These are phyloP conservation scores for Laterallus jamaicensis DNA, from an alignment of 2,113 vertebrate species.

Conservation along the genomic window DNA sequence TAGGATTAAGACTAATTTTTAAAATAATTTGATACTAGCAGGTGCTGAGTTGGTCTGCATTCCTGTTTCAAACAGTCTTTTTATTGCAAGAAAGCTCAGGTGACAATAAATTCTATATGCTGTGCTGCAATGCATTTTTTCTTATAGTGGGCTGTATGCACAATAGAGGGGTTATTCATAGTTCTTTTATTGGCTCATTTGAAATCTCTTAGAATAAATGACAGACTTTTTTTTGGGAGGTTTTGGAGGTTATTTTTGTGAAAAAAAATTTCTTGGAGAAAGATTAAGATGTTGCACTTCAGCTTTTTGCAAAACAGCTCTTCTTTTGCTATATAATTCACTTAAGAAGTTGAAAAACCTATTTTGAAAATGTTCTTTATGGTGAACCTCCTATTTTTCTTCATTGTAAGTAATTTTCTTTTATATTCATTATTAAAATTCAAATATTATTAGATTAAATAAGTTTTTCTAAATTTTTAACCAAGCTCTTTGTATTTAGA, in stretches of 20 bases:
- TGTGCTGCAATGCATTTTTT: not conserved
- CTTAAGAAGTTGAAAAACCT: not conserved
- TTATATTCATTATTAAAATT: not conserved
- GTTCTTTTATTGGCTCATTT: not conserved
- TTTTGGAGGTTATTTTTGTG: not conserved
- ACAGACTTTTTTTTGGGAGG: not conserved
- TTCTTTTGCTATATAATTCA: not conserved
- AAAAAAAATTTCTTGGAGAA: not conserved
- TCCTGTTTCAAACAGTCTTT: not conserved
- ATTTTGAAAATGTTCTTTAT: not conserved
- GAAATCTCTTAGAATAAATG: not conserved
- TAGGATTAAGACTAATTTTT: not conserved
- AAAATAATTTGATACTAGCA: constrained; percentile 24
- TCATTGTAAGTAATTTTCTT: not conserved
- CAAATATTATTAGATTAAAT: not conserved
- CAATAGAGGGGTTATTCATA: not conserved
- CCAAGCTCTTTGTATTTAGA: not conserved
- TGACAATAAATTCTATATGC: not conserved
- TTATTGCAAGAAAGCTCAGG: not conserved
- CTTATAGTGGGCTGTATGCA: not conserved
- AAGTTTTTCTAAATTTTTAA: not conserved
- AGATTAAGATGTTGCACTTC: not conserved
- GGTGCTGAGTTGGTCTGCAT: not conserved
- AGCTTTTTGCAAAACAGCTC: not conserved
- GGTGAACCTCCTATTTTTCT: not conserved